Evolutionary conservation across 1,140 invertebrate species (phyloP).

Genomic region (Reticulitermes speratus): DNA sequence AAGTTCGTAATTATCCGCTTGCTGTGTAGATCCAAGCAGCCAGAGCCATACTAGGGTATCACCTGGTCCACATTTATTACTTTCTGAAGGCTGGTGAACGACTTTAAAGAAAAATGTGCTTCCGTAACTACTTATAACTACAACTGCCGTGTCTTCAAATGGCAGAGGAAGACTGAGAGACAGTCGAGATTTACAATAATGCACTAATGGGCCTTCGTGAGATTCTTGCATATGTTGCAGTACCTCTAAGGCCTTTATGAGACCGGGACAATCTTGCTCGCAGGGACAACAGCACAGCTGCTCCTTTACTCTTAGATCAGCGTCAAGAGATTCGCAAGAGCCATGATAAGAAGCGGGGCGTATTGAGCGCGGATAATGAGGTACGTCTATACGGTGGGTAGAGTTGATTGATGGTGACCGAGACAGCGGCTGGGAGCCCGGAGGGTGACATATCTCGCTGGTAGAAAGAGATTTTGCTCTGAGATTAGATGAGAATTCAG

Average conservation of each 20-base stretch:
- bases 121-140: neutral
- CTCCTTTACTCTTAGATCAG: slow-evolving; percentile 13
- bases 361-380: neutral
- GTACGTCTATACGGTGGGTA: neutral
- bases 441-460: slow-evolving; percentile 43
- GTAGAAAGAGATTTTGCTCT: slow-evolving; percentile 44
- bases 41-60: slow-evolving; percentile 27
- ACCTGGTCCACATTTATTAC: neutral
- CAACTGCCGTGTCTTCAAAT: slow-evolving; percentile 20
- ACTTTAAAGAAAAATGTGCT: slow-evolving; percentile 30
- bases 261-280: slow-evolving; percentile 26
- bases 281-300: slow-evolving; percentile 36
- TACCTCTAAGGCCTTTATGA: slow-evolving; percentile 32
- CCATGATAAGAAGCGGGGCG: slow-evolving; percentile 41
- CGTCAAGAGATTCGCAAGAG: slow-evolving; percentile 41
- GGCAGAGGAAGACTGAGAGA: slow-evolving; percentile 24
- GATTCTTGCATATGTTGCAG: slow-evolving; percentile 41
- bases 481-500: slow-evolving; percentile 38
- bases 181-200: slow-evolving; percentile 39
- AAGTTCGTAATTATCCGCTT: slow-evolving; percentile 13
- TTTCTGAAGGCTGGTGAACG: neutral
- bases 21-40: neutral
- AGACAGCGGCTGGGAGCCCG: neutral
- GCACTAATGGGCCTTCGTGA: slow-evolving; percentile 42
- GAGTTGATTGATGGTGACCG: slow-evolving; percentile 17